phyloP scores from a whole-genome alignment of 2,888 invertebrate genomes.

The Dysmachus trigonus region DNA sequence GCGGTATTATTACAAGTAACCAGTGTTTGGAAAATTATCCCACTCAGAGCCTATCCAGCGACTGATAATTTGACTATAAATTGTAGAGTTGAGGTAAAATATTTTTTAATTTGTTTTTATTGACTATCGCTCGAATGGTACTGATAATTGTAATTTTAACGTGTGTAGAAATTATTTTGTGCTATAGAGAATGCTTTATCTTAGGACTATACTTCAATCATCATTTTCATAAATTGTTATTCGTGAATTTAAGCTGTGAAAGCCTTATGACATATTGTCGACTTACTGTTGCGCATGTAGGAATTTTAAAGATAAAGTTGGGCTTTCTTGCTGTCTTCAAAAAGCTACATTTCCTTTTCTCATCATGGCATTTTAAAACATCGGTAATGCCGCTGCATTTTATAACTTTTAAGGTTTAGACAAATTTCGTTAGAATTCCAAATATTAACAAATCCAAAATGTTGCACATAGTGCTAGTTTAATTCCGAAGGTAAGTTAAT shows the following conservation, averaged over 20 bases:
- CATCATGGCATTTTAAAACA: background rate
- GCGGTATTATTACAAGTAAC: background rate
- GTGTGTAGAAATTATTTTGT: conserved; percentile 33
- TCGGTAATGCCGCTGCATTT: background rate
- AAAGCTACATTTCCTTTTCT: background rate
- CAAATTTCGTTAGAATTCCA: background rate
- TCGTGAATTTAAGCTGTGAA: background rate
- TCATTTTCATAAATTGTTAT: background rate
- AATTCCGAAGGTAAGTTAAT: background rate
- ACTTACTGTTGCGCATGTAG: background rate
- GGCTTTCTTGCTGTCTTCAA: background rate
- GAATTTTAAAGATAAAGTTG: background rate
- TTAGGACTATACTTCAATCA: conserved; percentile 5
- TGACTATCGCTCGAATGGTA: conserved; percentile 26
- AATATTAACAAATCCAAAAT: background rate
- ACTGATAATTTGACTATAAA: conserved; percentile 27
- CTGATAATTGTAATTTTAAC: conserved; percentile 40
- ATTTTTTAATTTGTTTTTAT: conserved; percentile 11
- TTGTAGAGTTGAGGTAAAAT: conserved; percentile 26
- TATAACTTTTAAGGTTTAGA: background rate
- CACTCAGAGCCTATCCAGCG: conserved; percentile 2
- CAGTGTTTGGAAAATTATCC: background rate
- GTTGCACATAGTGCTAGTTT: background rate
- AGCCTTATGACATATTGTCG: background rate
- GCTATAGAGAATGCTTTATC: conserved; percentile 30